Conservation (phyloP, 2,113 vertebrate genomes). For the Edolisoma coerulescens region DNA sequence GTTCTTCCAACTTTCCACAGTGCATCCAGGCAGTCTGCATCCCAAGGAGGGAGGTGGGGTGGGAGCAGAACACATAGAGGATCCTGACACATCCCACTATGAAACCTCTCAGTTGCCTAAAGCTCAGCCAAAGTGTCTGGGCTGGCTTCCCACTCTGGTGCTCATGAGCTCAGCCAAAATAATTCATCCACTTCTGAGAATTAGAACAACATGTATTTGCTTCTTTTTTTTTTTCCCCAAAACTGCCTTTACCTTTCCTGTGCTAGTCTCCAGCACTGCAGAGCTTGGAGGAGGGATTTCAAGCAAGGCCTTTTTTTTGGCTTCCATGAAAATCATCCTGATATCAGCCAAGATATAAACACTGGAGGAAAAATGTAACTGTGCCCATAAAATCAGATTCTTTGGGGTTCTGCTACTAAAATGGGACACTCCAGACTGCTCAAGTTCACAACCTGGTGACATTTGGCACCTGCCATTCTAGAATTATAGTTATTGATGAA, state of each 20-base stretch:
- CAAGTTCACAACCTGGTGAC: neutral
- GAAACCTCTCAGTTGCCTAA: neutral
- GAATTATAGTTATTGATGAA: neutral
- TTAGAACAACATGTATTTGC: neutral
- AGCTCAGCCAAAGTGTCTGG: neutral
- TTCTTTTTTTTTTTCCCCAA: neutral
- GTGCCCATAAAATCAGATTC: neutral
- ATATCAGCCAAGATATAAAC: neutral
- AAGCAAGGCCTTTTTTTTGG: neutral
- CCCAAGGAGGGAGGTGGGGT: neutral
- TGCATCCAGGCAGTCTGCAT: neutral
- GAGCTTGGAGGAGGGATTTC: neutral
- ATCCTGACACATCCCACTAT: neutral
- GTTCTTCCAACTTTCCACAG: conserved; percentile 16
- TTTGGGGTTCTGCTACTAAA: neutral
- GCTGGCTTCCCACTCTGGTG: conserved; percentile 10
- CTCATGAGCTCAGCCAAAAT: neutral
- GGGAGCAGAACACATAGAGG: neutral
- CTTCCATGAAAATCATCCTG: neutral
- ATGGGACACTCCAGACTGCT: neutral
- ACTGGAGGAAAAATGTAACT: neutral
- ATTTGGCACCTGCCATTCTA: neutral
- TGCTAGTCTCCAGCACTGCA: neutral
- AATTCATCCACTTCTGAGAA: conserved; percentile 8
- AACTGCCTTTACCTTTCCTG: neutral